A percentile compares a stretch with the other conserved stretches of the same genome.
Evolutionary conservation across 2,797 vertebrate genomes (phyloP).

Genomic region (Poeciliopsis paucimaculata): DNA sequence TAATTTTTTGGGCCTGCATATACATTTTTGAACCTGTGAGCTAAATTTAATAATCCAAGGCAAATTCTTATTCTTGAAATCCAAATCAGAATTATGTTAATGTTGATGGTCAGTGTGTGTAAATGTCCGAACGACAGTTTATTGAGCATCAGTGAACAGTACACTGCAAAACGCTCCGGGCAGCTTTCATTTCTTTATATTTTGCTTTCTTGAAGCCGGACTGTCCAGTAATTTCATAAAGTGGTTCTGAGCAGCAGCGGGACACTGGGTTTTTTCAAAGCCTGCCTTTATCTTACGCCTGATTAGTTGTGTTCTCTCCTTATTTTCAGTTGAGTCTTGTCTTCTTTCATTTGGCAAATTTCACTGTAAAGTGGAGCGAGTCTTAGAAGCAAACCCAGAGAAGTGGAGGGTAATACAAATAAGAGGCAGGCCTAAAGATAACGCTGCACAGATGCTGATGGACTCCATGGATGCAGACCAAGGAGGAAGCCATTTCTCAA

Average conservation of each 20-base stretch:
- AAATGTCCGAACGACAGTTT: neutral
- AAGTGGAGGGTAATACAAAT: neutral
- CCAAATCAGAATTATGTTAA: neutral
- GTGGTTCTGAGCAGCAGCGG: neutral
- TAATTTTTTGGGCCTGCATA: neutral
- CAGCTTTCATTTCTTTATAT: neutral
- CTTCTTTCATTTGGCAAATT: neutral
- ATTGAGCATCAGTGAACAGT: neutral
- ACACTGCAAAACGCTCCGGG: neutral
- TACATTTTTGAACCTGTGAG: neutral
- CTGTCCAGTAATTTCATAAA: neutral
- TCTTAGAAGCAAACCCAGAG: neutral
- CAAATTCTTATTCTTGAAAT: neutral
- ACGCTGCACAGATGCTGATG: neutral
- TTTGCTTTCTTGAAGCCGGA: neutral
- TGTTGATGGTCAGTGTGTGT: neutral
- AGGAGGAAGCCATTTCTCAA: neutral
- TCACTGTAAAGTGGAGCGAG: neutral
- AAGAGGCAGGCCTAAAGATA: neutral
- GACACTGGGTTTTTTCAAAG: neutral
- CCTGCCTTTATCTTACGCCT: neutral
- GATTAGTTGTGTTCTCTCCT: neutral
- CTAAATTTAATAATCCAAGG: neutral
- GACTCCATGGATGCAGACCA: too few species aligned
- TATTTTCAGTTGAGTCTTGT: conserved; percentile 1